Base-by-base conservation (phyloP, 2,888 invertebrate genomes). In the Metellina segmentata region DNA sequence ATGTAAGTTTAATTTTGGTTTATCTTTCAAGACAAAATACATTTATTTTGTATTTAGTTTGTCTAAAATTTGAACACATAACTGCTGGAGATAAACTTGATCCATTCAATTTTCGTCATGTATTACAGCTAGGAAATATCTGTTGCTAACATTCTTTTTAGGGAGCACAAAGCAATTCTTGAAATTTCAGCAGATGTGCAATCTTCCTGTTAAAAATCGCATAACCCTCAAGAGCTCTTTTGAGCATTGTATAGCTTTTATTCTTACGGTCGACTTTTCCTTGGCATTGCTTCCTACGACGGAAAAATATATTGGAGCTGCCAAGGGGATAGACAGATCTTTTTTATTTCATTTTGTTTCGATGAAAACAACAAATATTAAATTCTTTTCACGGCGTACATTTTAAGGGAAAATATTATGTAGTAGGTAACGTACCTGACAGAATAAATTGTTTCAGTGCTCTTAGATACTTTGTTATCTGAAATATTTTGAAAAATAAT, bases 251-350 rank as follows among this genome's bases (percentile, higher is more conserved):
- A 75, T 75, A 49, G 20, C 74, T 85, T 85, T 85, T 75, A 61
- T 75, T 85, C 75, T 75, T 75, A 48, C n/a, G 74, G 53, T 75
- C 34, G 75, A 85, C 85, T 85, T 85, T 61, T 69, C 53, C 48
- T n/a, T 71, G 19, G n/a, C 11, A 16, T 9, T 61, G 34, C 79
- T 79, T 34, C 34, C 53, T 79, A 61, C 11, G 61, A 16, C 11
- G 61, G 61, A 61, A 61, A 61, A 61, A 61, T 61, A 61, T 61
- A 61, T 61, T 61, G 61, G 61, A 61, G 61, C 61, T 61, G 61
- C 61, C 61, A 61, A 61, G 61, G 61, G 61, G 61, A 61, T 61
- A 61, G 61, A 61, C 11, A 16, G 13, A 61, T 61, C 61, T 11
- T 61, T 61, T 34, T 61, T 61, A 16, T 61, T 61, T 61, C 61